A percentile compares a stretch with the other conserved stretches of the same genome.
Evolutionary conservation across 2,888 invertebrate species (phyloP).

Genomic region (Tolmerus cingulatus): DNA sequence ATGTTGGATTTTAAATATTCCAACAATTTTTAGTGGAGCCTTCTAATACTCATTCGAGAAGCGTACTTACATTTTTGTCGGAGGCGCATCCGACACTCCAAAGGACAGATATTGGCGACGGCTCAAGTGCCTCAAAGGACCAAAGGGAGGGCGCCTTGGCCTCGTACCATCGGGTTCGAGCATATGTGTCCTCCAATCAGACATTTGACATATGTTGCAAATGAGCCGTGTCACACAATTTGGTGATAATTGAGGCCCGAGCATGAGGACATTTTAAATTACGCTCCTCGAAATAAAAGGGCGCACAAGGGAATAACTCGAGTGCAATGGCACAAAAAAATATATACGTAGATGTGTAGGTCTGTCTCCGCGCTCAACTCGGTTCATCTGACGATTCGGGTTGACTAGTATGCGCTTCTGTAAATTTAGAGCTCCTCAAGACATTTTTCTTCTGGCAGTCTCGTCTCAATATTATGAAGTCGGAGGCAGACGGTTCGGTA

Average conservation of each 20-base stretch:
- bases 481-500: constrained; percentile 36
- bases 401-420: constrained; percentile 6
- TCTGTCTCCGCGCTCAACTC: neutral
- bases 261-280: constrained; percentile 31
- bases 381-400: neutral
- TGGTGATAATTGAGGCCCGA: constrained; percentile 44
- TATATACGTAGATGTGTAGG: neutral
- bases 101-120: constrained; percentile 16
- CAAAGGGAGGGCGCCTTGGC: neutral
- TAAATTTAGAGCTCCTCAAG: constrained; percentile 31
- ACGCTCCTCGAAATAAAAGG: constrained; percentile 16
- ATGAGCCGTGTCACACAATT: constrained; percentile 48
- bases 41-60: too few relatives aligned
- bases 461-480: constrained; percentile 16
- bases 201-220: constrained; percentile 46
- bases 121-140: constrained; percentile 27
- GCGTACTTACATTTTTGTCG: neutral
- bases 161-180: neutral
- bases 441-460: constrained; percentile 13
- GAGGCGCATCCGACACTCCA: neutral
- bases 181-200: constrained; percentile 27
- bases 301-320: constrained; percentile 1
- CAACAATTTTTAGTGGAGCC: neutral
- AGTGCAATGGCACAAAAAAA: constrained; percentile 44
- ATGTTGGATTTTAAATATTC: neutral